Percentiles rank a stretch among this genome's conserved stretches.
phyloP scores from a whole-genome alignment of 2,797 vertebrate species.

The Urocyon cinereoargenteus region DNA sequence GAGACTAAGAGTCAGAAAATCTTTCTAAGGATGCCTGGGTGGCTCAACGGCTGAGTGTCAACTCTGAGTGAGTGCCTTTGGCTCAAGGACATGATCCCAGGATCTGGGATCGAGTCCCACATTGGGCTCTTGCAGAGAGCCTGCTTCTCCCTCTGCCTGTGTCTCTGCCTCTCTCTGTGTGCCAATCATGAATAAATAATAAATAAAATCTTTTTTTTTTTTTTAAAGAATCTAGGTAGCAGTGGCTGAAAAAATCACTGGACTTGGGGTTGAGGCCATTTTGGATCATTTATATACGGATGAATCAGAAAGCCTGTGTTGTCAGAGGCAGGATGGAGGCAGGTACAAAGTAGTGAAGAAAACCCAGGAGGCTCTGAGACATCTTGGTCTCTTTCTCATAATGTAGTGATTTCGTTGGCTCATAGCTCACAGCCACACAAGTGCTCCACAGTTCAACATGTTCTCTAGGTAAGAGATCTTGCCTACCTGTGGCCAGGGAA shows the following conservation, averaged over 20 bases:
- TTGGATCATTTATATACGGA: background rate
- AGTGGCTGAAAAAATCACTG: background rate
- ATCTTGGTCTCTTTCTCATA: background rate
- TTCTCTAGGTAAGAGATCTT: background rate
- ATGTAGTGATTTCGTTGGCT: background rate
- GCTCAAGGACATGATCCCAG: no score
- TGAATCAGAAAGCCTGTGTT: background rate
- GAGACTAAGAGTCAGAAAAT: background rate
- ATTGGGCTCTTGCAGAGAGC: no score
- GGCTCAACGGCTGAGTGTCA: no score
- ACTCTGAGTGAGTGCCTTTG: no score
- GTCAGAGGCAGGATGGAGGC: background rate
- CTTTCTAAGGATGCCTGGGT: background rate
- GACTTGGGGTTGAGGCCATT: background rate
- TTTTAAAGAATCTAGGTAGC: background rate
- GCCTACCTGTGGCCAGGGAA: background rate
- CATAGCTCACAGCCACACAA: background rate
- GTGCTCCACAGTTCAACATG: background rate
- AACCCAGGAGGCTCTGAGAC: background rate
- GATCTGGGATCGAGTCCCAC: no score
- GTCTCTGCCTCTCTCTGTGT: no score
- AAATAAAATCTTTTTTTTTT: no score
- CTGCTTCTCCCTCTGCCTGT: no score
- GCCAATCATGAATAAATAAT: no score
- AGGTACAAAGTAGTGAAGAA: background rate